Base-by-base conservation (phyloP, 1,140 invertebrate genomes). In the Drosophila littoralis region DNA sequence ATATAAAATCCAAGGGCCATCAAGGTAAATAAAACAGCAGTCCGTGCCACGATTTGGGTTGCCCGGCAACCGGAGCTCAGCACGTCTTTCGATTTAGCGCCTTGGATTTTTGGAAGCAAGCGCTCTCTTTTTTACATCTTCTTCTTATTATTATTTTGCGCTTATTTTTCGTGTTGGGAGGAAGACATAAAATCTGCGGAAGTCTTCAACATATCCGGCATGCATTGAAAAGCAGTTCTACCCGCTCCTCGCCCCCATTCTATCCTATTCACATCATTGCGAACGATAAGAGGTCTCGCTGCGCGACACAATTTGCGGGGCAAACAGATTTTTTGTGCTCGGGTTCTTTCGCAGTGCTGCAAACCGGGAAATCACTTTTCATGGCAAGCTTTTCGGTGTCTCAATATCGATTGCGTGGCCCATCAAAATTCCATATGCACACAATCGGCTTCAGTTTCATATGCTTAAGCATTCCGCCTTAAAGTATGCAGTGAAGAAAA, bases 171-270 rank as follows among this genome's bases (percentile, higher is more conserved):
- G 10, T 33, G 40, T 15, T 33, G 35, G 38, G 35, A 84, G 84
- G 85, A 89, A 89, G 85, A 84, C 84, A 89, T 89, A 85, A 84
- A 79, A 84, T 69, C 38, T 70, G 81, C 77, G 84, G 84, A 89
- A 90, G 60, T 86, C 77, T 79, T 84, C 71, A 79, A 79, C 81
- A 84, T 84, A 81, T 60, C 60, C 71, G 75, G 71, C 77, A 76
- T 81, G 77, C 77, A 78, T 71, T 40, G 22, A 66, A 45, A 68
- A 67, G 38, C 35, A 22, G 33, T 63, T 58, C 4, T 17, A 43
- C 22, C 68, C 45, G 36, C 35, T 12, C 8, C 7, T 35, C 36
- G 8, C 17, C 35, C 17, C 1, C 36, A 57, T 28, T 0, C 22
- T 28, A 28, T 45, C 43, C 22, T 32, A 22, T 43, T n/a, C 52